Conservation (phyloP, 2,888 invertebrate genomes). For the Leptinotarsa peninsularis region DNA sequence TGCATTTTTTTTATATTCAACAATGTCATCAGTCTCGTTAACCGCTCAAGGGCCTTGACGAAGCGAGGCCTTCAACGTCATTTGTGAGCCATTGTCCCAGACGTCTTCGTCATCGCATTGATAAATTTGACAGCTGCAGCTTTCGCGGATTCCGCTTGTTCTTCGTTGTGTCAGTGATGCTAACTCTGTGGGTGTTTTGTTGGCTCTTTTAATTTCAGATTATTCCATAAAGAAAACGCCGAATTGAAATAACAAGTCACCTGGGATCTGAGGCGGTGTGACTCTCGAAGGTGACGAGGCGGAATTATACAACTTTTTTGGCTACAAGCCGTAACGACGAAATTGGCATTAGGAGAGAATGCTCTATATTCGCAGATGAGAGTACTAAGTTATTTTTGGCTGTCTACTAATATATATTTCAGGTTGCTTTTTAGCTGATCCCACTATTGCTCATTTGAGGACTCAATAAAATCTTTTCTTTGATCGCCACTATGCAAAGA, state of each 20-base stretch:
- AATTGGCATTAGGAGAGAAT: no score
- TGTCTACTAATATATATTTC: no score
- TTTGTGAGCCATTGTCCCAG: slow-evolving; percentile 7
- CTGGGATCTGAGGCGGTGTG: slow-evolving; percentile 32
- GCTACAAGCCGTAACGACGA: background rate
- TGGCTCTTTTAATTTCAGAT: slow-evolving; percentile 41
- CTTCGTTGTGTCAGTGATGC: background rate
- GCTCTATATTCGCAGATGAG: no score
- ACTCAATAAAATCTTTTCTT: no score
- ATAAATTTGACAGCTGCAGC: slow-evolving; percentile 18
- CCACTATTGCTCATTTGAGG: no score
- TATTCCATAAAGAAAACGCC: slow-evolving; percentile 44
- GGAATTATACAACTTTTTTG: slow-evolving; percentile 22
- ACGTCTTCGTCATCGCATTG: slow-evolving; percentile 17
- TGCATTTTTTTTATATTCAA: slow-evolving; percentile 5
- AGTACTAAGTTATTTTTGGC: no score
- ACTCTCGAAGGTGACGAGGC: slow-evolving; percentile 35
- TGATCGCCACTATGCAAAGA: no score
- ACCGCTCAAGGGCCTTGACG: slow-evolving; percentile 47
- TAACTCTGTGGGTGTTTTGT: slow-evolving; percentile 39
- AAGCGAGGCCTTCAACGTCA: slow-evolving; percentile 43
- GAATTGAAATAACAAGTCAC: slow-evolving; percentile 51
- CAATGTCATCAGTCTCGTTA: slow-evolving; percentile 44
- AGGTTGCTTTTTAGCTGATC: no score
- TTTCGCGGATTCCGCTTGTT: slow-evolving; percentile 7